These are phyloP conservation scores for Gasteruption jaculator DNA, from an alignment of 2,888 invertebrate species.

Conservation along the genomic window DNA sequence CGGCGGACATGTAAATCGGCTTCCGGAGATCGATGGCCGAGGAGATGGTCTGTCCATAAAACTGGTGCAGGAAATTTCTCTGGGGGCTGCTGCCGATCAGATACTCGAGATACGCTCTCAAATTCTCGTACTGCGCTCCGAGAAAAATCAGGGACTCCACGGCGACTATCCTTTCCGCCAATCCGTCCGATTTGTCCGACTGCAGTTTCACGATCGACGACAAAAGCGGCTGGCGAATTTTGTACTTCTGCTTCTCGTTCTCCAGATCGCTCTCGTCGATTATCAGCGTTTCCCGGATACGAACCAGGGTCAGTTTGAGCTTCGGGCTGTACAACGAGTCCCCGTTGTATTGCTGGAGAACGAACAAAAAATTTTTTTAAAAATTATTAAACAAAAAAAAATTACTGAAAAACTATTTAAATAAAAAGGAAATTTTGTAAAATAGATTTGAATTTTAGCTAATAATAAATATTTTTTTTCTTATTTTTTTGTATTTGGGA, in stretches of 20 bases:
- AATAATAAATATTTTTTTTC: too few relatives aligned
- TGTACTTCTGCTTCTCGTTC: conserved; percentile 45
- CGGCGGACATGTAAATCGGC: conserved; percentile 84
- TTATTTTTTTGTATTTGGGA: conserved; percentile 1
- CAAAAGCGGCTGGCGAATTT: conserved; percentile 56
- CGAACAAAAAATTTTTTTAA: conserved; percentile 18
- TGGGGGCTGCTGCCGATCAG: conserved; percentile 66
- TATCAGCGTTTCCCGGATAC: conserved; percentile 74
- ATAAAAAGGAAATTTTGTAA: conserved; percentile 9
- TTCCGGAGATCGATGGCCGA: conserved; percentile 71
- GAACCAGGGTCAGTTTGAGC: conserved; percentile 69
- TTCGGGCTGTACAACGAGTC: conserved; percentile 62
- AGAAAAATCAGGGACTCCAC: conserved; percentile 91
- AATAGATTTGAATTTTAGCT: conserved; percentile 4
- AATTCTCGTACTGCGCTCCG: conserved; percentile 77
- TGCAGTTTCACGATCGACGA: conserved; percentile 66
- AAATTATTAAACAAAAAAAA: too few relatives aligned
- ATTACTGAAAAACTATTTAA: conserved; percentile 4
- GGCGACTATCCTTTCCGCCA: conserved; percentile 83
- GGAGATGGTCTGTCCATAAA: conserved; percentile 69
- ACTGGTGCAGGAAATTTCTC: conserved; percentile 64
- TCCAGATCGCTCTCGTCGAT: conserved; percentile 45
- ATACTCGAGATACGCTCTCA: conserved; percentile 82
- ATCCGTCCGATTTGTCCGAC: conserved; percentile 73
- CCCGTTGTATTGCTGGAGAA: conserved; percentile 53